These are phyloP conservation scores for Ptychoptera contaminata DNA, from an alignment of 2,888 invertebrate species.

Conservation along the genomic window DNA sequence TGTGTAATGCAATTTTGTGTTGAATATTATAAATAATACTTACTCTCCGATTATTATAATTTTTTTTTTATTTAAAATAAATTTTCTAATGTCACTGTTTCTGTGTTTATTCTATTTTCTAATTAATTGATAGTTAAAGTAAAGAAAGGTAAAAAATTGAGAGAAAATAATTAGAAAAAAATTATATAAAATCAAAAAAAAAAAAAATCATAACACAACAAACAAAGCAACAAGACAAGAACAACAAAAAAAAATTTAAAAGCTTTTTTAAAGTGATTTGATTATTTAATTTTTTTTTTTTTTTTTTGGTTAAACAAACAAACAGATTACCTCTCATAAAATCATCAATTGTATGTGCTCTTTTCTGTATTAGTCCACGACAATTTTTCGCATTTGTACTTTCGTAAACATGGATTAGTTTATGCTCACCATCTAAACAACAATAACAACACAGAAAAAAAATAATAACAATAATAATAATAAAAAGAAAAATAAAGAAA, in stretches of 20 bases:
- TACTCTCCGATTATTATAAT: conserved; percentile 1
- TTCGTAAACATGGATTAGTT: conserved; percentile 17
- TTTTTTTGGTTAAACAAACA: background rate
- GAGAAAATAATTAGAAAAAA: background rate
- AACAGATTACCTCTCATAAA: conserved; percentile 19
- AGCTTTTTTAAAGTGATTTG: background rate
- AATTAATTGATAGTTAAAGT: too few relatives aligned
- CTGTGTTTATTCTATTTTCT: background rate
- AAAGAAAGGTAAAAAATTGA: too few relatives aligned
- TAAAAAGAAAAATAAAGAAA: background rate
- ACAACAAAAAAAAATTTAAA: background rate
- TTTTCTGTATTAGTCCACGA: conserved; percentile 18
- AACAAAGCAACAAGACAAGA: background rate
- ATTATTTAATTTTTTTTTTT: background rate
- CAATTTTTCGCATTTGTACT: conserved; percentile 14
- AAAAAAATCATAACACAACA: background rate
- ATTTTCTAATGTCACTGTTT: background rate
- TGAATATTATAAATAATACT: too few relatives aligned
- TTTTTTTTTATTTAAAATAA: too few relatives aligned
- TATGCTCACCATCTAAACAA: conserved; percentile 18
- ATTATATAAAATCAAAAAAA: background rate
- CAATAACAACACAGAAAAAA: too few relatives aligned
- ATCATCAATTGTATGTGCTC: conserved; percentile 21
- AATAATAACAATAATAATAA: background rate
- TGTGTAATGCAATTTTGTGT: too few relatives aligned